phyloP scores from a whole-genome alignment of 2,797 vertebrate species.

The Stomatorhinus walkeri region DNA sequence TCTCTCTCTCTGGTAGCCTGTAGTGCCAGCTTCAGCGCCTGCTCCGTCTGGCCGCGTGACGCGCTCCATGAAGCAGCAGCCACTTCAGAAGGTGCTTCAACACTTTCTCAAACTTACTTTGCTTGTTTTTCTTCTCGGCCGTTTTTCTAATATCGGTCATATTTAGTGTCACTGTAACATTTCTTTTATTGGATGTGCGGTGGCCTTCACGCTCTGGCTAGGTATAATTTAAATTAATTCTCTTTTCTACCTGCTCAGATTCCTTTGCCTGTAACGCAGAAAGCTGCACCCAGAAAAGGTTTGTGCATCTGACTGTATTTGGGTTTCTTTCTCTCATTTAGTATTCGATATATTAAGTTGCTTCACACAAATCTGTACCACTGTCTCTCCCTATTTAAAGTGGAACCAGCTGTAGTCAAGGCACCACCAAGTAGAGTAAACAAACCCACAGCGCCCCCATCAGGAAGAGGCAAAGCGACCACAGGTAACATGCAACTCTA shows the following conservation, averaged over 20 bases:
- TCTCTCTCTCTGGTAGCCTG: constrained; percentile 34
- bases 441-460: constrained; percentile 2
- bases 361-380: background rate
- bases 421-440: constrained; percentile 39
- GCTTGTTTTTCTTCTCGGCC: background rate
- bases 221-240: background rate
- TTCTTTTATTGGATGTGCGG: background rate
- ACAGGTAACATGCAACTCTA: constrained; percentile 40
- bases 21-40: constrained; percentile 25
- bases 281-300: constrained; percentile 37
- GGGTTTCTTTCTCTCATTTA: background rate
- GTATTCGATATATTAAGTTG: background rate
- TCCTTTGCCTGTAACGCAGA: constrained; percentile 18
- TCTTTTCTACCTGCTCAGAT: background rate
- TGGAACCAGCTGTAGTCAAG: constrained; percentile 32
- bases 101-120: background rate
- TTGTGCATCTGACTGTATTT: background rate
- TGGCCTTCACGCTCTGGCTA: background rate
- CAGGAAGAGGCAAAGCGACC: constrained; percentile 22
- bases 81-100: constrained; percentile 37
- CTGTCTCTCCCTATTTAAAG: constrained; percentile 11
- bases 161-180: background rate
- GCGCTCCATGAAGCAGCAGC: constrained; percentile 59
- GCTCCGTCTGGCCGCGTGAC: constrained; percentile 53
- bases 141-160: background rate